These are phyloP conservation scores for Stigmatopora argus DNA, from an alignment of 2,113 vertebrate species.

Conservation along the genomic window DNA sequence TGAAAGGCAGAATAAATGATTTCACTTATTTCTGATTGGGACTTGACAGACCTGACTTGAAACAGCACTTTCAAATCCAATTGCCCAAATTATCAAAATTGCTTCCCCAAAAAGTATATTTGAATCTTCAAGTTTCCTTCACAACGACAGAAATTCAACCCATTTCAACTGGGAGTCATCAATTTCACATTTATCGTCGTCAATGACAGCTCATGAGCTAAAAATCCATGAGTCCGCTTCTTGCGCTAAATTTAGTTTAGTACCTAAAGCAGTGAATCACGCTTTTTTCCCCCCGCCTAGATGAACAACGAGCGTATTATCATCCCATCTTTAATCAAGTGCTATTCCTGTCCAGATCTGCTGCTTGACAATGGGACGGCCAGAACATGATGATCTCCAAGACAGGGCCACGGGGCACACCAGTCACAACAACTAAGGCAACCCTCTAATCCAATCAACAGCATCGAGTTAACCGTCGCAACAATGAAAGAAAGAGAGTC, in stretches of 20 bases:
- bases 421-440: conserved; percentile 18
- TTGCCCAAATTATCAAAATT: neutral
- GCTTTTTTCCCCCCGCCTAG: neutral
- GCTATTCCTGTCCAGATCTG: conserved; percentile 55
- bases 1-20: conserved; percentile 38
- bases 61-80: conserved; percentile 54
- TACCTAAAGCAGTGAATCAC: neutral
- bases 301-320: conserved; percentile 5
- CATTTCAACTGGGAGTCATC: too few species aligned
- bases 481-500: neutral
- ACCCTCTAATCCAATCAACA: conserved; percentile 8
- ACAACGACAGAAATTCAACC: too few species aligned
- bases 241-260: neutral
- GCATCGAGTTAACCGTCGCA: neutral
- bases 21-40: conserved; percentile 38
- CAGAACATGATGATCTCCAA: conserved; percentile 39
- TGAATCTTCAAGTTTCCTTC: too few species aligned
- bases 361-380: conserved; percentile 28
- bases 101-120: too few species aligned
- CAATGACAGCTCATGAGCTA: neutral
- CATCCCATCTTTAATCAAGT: conserved; percentile 44
- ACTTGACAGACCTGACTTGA: conserved; percentile 41
- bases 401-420: conserved; percentile 51
- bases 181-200: neutral
- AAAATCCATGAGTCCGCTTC: neutral